Base-by-base conservation (phyloP, 2,888 invertebrate genomes). In the Eulithis testata region DNA sequence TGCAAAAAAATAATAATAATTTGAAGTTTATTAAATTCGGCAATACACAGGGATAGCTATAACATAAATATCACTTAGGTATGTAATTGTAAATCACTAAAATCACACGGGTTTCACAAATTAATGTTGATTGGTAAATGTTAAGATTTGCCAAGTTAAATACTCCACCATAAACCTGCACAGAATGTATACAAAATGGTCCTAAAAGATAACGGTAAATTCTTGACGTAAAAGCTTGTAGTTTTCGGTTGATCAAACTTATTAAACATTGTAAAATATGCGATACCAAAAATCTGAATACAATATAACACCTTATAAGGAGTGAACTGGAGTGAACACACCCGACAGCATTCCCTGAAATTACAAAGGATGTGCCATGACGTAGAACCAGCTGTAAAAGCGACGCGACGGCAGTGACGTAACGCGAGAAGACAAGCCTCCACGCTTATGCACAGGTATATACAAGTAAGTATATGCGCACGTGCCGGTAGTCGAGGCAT, bases 401-500 rank as follows among this genome's bases (percentile, higher is more conserved):
- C 69, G 72, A 64, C 56, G 76, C 76, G 47, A 21, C n/a, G 9
- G 37, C 36, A 21, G 81, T 83, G 80, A 83, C 80, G 78, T 73
- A 77, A 81, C 76, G 65, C 63, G 11, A 36, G 45, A 36, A 51
- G 79, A 74, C 78, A 73, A 75, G 83, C 82, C 80, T 54, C 62
- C 66, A 45, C 44, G 55, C 43, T 3, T 12, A 31, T 4, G 21
- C 49, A 12, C 72, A 27, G 4, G 44, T 44, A 11, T n/a, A 44
- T 27, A n/a, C 8, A 12, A 4, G 43, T 55, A 8, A 3, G 27
- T 53, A 53, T 37, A 40, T 52, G 12, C 73, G 63, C 73, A 66
- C 69, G 71, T 72, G 70, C 76, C 76, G 77, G 77, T 79, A 77
- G 77, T 79, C 85, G 85, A 86, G 66, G 86, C 86, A 84, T 91